Base-by-base conservation (phyloP, 2,888 invertebrate species). In the Drosophila acutilabella region DNA sequence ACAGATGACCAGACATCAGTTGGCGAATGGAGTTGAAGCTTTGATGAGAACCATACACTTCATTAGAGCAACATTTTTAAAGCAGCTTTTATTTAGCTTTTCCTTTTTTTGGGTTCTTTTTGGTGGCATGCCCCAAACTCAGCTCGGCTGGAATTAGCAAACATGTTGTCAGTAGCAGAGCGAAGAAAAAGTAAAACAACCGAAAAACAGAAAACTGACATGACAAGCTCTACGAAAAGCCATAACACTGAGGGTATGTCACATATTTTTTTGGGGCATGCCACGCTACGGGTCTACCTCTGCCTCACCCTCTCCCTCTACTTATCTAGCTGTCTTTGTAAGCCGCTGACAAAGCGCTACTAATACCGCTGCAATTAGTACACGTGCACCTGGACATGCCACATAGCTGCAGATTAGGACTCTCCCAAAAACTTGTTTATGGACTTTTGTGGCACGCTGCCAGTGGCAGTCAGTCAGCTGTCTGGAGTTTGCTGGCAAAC, bases 341-440 rank as follows among this genome's bases (percentile, higher is more conserved):
- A 84, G 83, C 87, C 81, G 88, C 75, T 81, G 89, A 83, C 89
- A 83, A 87, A 88, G 89, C 89, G 66, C 56, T 53, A 81, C 83
- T 84, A 84, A 84, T 84, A 84, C 83, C 89, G 80, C 67, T 87
- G 82, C 83, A 84, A 84, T 84, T 84, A 84, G 83, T 81, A 74
- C 65, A 86, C 77, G 80, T 73, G 88, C 85, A 83, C 83, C 83
- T 78, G 74, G 50, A 80, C 79, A 80, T 48, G 53, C 56, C 45
- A 33, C 61, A 60, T 23, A 54, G 78, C 85, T 71, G 69, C 66
- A 88, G 83, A 83, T 83, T 83, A 83, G 88, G 75, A 64, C 64
- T 33, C 42, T 2, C 42, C 48, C 26, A 64, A 88, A 88, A 83
- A 83, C 69, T 88, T 86, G 83, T 83, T 88, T 83, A 83, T 88